These are phyloP conservation scores for Adoxophyes honmai DNA, from an alignment of 1,140 invertebrate species.

Conservation along the genomic window DNA sequence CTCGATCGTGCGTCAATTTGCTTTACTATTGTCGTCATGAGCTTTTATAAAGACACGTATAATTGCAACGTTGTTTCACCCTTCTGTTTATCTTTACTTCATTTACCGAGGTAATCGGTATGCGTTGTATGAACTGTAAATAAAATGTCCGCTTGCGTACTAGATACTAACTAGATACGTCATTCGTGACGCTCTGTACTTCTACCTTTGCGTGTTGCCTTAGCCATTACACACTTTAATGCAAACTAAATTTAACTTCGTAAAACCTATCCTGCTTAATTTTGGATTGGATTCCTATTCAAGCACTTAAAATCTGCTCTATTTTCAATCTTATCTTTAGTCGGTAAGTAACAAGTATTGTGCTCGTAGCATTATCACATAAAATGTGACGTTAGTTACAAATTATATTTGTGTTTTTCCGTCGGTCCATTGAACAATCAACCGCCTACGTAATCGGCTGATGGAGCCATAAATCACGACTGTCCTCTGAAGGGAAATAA, in stretches of 20 bases:
- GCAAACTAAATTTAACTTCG: neutral
- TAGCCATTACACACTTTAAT: no score
- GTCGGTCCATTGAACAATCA: neutral
- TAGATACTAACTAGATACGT: neutral
- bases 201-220: neutral
- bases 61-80: slow-evolving; percentile 6
- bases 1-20: slow-evolving; percentile 59
- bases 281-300: neutral
- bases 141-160: neutral
- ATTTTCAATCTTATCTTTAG: no score
- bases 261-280: neutral
- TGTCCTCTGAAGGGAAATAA: slow-evolving; percentile 6
- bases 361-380: neutral
- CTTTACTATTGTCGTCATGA: slow-evolving; percentile 50
- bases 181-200: slow-evolving; percentile 7
- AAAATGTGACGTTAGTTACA: neutral
- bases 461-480: slow-evolving; percentile 14
- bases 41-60: slow-evolving; percentile 8
- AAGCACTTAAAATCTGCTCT: no score
- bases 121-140: neutral
- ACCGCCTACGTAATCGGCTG: slow-evolving; percentile 3
- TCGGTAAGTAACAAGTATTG: no score
- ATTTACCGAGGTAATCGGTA: neutral
- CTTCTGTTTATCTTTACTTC: slow-evolving; percentile 11
- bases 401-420: slow-evolving; percentile 1